Conservation (phyloP, 2,797 vertebrate genomes). For the Acanthurus lineatus region DNA sequence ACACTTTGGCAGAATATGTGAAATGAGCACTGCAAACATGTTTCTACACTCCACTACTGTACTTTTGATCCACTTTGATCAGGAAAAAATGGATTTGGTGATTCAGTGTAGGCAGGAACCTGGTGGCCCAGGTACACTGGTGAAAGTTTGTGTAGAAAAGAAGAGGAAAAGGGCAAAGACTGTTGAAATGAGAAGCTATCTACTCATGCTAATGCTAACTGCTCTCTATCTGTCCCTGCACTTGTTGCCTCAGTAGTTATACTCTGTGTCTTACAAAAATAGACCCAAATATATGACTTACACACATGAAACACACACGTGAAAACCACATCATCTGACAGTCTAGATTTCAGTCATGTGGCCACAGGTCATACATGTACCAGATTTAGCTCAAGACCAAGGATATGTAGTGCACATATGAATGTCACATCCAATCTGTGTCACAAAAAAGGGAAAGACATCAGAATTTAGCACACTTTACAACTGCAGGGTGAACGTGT, state of each 20-base stretch:
- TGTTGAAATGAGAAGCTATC: constrained; percentile 2
- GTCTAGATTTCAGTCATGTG: background rate
- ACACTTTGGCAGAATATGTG: constrained; percentile 27
- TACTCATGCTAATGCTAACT: constrained; percentile 9
- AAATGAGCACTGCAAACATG: constrained; percentile 65
- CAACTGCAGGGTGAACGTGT: constrained; percentile 19
- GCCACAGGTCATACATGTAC: constrained; percentile 9
- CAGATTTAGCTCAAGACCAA: constrained; percentile 12
- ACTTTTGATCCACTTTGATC: constrained; percentile 77
- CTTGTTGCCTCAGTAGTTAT: background rate
- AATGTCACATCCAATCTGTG: constrained; percentile 40
- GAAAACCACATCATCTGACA: constrained; percentile 24
- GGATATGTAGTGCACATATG: background rate
- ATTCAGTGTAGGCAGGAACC: constrained; percentile 35
- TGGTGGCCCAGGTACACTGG: constrained; percentile 60
- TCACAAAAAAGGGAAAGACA: background rate
- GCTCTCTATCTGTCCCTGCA: background rate
- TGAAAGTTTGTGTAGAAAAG: constrained; percentile 35
- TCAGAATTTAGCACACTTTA: constrained; percentile 10
- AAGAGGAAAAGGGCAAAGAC: background rate
- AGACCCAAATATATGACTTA: background rate
- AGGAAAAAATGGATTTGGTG: constrained; percentile 72
- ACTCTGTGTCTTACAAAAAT: background rate
- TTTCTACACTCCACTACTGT: constrained; percentile 67
- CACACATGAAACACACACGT: background rate